Evolutionary conservation across 1,140 invertebrate species (phyloP), one percentile per base, ranked within the genome.

Genomic region (Neoseiulus cucumeris): DNA sequence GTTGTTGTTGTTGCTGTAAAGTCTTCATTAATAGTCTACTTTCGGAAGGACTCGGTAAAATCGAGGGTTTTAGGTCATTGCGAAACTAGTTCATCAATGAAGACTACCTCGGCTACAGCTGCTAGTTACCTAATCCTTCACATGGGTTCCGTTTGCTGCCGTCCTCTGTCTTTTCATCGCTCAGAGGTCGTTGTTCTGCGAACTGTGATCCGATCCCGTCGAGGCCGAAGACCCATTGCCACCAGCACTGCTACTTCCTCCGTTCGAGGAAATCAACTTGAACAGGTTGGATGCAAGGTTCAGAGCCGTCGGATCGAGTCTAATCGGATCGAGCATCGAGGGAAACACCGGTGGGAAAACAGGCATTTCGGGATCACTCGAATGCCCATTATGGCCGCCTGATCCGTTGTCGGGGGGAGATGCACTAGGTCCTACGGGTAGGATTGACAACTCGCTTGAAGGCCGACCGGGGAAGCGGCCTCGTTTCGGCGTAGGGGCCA

Each of bases 401-500:
- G 25, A 17, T 25, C 51, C 51, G 51, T 59, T 59, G 33, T 39
- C 33, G 5, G 51, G 51, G 17, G 51, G 51, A 17, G 51, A 59
- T 14, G 51, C 51, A 20, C 51, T 59, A n/a, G 51, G 51, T 33
- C 51, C 51, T 25, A 59, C 51, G 51, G 51, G 51, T 59, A 59
- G 51, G 33, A 59, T 59, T 59, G 51, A 59, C 25, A 59, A 33
- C 22, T 59, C 51, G 33, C 51, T 59, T 20, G 51, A 59, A 6
- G 51, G 51, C 22, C 51, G 51, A 17, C 51, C 51, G 51, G 51
- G 51, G 51, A 59, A 59, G 33, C 51, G 51, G 22, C 51, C 51
- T 17, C 51, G 51, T 59, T 59, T 59, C 22, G 51, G 51, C 22
- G 51, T 59, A 2, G 51, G 51, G 14, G 51, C 51, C 51, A 59